Evolutionary conservation across 1,140 invertebrate genomes (phyloP).

Genomic region (Bombus confusus): DNA sequence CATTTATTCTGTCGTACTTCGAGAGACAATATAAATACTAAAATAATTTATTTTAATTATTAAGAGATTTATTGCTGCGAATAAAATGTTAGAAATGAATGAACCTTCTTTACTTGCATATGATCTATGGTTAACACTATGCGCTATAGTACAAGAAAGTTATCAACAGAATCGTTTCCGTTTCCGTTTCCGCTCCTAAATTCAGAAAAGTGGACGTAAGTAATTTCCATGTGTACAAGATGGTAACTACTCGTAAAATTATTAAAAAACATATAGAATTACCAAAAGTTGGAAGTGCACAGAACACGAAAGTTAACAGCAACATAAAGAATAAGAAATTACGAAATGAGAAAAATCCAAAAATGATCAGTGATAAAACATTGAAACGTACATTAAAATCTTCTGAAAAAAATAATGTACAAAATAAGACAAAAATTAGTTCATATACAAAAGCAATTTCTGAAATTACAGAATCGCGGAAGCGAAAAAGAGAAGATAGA

Average conservation of each 20-base stretch:
- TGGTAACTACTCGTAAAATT: background rate
- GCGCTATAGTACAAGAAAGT: background rate
- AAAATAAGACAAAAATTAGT: background rate
- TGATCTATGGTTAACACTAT: background rate
- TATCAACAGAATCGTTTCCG: background rate
- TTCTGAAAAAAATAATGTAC: background rate
- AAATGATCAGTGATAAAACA: background rate
- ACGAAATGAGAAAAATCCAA: background rate
- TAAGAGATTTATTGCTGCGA: background rate
- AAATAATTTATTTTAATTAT: too few relatives aligned
- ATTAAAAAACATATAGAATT: background rate
- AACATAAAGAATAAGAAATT: background rate
- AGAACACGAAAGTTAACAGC: background rate
- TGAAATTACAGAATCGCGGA: background rate
- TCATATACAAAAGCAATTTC: background rate
- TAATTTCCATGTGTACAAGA: background rate
- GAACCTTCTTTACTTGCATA: background rate
- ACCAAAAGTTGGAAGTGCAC: background rate
- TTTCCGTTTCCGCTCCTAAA: background rate
- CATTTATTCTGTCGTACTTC: too few relatives aligned
- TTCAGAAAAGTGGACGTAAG: background rate
- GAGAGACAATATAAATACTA: background rate
- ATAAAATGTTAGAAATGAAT: background rate
- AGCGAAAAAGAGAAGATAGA: background rate
- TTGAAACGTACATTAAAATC: background rate